These are phyloP conservation scores for Ctenopoma multispine DNA, from an alignment of 2,797 vertebrate genomes.

Conservation along the genomic window DNA sequence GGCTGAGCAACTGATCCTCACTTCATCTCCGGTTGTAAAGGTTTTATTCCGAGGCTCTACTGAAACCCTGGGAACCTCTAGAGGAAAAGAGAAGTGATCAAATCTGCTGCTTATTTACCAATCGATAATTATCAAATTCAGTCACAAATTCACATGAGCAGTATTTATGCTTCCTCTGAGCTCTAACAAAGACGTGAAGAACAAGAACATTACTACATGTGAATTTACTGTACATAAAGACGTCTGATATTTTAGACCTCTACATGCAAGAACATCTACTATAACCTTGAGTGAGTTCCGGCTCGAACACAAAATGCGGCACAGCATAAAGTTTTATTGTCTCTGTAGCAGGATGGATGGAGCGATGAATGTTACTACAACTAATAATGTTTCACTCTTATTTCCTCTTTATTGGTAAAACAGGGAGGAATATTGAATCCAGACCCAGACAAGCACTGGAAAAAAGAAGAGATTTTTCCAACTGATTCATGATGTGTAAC, in stretches of 20 bases:
- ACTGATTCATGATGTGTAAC: constrained; percentile 72
- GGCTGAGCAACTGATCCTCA: constrained; percentile 90
- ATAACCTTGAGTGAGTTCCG: constrained; percentile 7
- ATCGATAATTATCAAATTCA: neutral
- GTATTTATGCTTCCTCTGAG: neutral
- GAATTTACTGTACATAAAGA: neutral
- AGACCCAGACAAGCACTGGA: constrained; percentile 41
- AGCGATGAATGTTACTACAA: constrained; percentile 43
- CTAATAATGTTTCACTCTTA: constrained; percentile 65
- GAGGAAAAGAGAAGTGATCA: constrained; percentile 2
- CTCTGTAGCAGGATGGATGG: constrained; percentile 27
- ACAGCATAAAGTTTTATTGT: constrained; percentile 51
- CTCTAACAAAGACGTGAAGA: neutral
- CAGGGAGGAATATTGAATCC: constrained; percentile 62
- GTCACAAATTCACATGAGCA: neutral
- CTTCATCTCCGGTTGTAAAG: constrained; percentile 88
- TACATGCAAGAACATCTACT: neutral
- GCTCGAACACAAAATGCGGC: constrained; percentile 16
- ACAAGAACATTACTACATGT: neutral
- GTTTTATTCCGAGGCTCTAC: constrained; percentile 91
- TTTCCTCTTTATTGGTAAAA: constrained; percentile 63
- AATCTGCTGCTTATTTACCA: neutral
- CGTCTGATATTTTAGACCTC: constrained; percentile 1
- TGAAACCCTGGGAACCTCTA: constrained; percentile 89
- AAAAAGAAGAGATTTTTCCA: constrained; percentile 55